Evolutionary conservation across 2,113 vertebrate genomes (phyloP).

Genomic region (Antennarius striatus): DNA sequence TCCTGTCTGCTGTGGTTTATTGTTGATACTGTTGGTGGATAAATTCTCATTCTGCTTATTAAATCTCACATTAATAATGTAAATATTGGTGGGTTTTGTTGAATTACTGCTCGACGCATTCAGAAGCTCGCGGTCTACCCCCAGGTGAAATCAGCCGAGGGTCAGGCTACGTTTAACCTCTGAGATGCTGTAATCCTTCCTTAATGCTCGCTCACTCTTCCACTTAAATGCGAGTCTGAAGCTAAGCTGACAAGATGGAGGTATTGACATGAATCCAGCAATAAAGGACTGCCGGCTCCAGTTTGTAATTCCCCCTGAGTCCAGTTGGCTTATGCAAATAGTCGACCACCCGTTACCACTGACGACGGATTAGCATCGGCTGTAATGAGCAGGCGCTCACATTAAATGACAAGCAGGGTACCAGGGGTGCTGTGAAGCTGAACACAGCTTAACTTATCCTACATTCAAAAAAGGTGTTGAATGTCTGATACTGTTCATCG

Average conservation of each 20-base stretch:
- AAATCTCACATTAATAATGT: no score
- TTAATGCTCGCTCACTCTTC: slow-evolving; percentile 56
- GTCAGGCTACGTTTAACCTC: slow-evolving; percentile 50
- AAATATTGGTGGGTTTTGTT: not conserved
- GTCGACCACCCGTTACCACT: slow-evolving; percentile 56
- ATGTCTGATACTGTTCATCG: no score
- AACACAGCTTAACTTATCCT: no score
- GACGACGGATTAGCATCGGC: slow-evolving; percentile 42
- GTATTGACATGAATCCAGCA: slow-evolving; percentile 55
- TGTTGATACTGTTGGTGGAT: no score
- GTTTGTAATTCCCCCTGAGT: slow-evolving; percentile 58
- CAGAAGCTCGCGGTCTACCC: slow-evolving; percentile 16
- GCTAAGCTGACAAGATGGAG: slow-evolving; percentile 67
- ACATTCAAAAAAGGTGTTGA: no score
- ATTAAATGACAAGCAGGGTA: slow-evolving; percentile 9
- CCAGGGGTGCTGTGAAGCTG: no score
- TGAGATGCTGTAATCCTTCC: slow-evolving; percentile 53
- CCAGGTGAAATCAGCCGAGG: slow-evolving; percentile 14
- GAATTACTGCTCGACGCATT: not conserved
- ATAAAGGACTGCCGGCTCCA: slow-evolving; percentile 49
- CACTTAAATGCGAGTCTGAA: slow-evolving; percentile 59
- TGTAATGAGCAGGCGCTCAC: slow-evolving; percentile 38
- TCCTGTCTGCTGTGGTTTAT: no score
- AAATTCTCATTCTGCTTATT: no score
- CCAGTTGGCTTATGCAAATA: slow-evolving; percentile 61